A percentile compares a stretch with the other conserved stretches of the same genome.
These are phyloP conservation scores for Saccostrea echinata DNA, from an alignment of 1,140 invertebrate genomes.

Conservation along the genomic window DNA sequence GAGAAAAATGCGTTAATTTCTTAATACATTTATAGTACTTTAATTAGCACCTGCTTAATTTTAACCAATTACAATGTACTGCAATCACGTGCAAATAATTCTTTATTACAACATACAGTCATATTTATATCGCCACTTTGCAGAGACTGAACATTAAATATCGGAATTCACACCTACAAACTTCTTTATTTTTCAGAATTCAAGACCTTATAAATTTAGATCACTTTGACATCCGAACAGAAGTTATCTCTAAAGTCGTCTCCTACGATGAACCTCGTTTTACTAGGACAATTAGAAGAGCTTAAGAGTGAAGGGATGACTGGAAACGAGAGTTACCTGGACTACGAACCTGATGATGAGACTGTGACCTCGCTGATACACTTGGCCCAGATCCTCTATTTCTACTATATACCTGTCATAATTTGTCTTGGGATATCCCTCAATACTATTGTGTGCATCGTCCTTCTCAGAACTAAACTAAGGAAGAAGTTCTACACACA, in stretches of 20 bases:
- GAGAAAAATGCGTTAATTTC: no score
- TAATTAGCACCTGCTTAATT: no score
- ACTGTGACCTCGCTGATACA: slow-evolving; percentile 39
- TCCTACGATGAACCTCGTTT: neutral
- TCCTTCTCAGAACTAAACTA: slow-evolving; percentile 61
- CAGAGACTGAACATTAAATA: neutral
- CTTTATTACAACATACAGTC: neutral
- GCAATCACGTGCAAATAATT: no score
- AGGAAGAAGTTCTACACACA: slow-evolving; percentile 67
- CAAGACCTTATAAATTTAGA: no score
- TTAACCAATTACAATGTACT: no score
- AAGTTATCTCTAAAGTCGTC: neutral
- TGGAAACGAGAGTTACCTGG: slow-evolving; percentile 24
- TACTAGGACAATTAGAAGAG: neutral
- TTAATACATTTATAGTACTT: no score
- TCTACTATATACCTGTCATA: slow-evolving; percentile 61
- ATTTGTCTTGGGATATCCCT: slow-evolving; percentile 56
- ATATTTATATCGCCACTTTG: neutral
- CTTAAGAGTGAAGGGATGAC: slow-evolving; percentile 22
- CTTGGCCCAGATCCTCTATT: slow-evolving; percentile 50
- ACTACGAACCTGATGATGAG: slow-evolving; percentile 45
- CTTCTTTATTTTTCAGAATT: neutral
- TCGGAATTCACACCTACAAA: no score
- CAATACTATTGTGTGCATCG: slow-evolving; percentile 53
- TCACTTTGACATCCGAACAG: neutral